A percentile compares a stretch with the other conserved stretches of the same genome.
phyloP scores from a whole-genome alignment of 2,888 invertebrate species.

The Agrotis exclamationis region DNA sequence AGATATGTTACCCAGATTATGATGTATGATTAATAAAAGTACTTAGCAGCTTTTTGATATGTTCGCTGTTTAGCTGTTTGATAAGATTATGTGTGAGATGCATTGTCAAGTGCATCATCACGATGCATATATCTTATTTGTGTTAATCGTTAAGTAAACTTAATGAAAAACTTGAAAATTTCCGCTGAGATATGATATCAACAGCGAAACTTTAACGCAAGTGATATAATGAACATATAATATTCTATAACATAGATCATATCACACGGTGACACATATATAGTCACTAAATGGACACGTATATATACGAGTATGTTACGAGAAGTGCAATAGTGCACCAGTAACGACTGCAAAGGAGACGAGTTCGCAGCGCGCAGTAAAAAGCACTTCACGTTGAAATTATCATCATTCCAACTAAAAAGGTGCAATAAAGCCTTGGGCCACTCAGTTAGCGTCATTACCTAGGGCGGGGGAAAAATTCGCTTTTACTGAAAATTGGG shows the following conservation, averaged over 20 bases:
- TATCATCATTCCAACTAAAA: conserved; percentile 79
- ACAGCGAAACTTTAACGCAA: neutral
- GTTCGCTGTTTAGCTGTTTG: too few relatives aligned
- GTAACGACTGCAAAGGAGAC: conserved; percentile 40
- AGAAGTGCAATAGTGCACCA: conserved; percentile 13
- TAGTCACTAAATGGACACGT: neutral
- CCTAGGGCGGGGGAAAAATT: conserved; percentile 68
- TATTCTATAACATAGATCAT: neutral
- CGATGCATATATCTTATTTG: too few relatives aligned
- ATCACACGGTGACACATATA: conserved; percentile 15
- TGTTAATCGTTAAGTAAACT: too few relatives aligned
- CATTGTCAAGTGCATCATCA: too few relatives aligned
- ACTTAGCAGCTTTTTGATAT: too few relatives aligned
- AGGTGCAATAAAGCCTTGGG: conserved; percentile 72
- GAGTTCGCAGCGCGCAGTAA: conserved; percentile 53
- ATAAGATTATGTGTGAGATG: too few relatives aligned
- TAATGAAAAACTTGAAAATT: too few relatives aligned
- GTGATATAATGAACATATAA: neutral
- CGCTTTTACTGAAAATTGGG: conserved; percentile 83
- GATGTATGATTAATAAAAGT: too few relatives aligned
- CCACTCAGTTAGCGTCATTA: conserved; percentile 72
- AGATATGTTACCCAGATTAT: too few relatives aligned
- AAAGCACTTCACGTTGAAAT: conserved; percentile 75
- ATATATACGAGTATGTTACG: neutral
- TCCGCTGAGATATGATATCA: too few relatives aligned